These are phyloP conservation scores for Platypus cylindrus DNA, from an alignment of 2,888 invertebrate species.

Conservation along the genomic window DNA sequence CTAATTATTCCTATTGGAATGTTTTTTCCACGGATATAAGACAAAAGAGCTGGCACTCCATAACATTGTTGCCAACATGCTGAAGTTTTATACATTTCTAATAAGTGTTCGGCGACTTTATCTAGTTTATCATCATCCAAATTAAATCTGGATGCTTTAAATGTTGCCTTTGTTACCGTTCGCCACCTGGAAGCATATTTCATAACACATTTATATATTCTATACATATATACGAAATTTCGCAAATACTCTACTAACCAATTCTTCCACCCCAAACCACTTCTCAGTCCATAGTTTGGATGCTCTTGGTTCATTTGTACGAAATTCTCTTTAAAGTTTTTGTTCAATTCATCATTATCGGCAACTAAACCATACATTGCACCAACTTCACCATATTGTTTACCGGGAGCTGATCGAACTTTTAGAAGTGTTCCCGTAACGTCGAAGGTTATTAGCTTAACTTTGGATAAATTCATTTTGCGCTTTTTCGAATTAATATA, in stretches of 20 bases:
- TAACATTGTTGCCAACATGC: slow-evolving; percentile 61
- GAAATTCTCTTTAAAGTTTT: slow-evolving; percentile 53
- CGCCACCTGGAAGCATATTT: slow-evolving; percentile 54
- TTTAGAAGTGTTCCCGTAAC: slow-evolving; percentile 73
- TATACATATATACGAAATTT: not conserved
- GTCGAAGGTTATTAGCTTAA: slow-evolving; percentile 72
- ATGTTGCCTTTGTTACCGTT: slow-evolving; percentile 50
- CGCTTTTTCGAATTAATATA: too few relatives aligned
- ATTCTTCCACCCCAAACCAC: slow-evolving; percentile 56
- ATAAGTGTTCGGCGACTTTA: slow-evolving; percentile 45
- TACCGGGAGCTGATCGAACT: slow-evolving; percentile 55
- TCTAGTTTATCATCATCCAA: slow-evolving; percentile 34
- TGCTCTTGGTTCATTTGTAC: slow-evolving; percentile 49
- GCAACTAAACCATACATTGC: slow-evolving; percentile 53
- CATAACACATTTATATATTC: too few relatives aligned
- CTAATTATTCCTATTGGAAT: slow-evolving; percentile 64
- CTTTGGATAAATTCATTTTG: slow-evolving; percentile 38
- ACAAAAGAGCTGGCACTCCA: slow-evolving; percentile 52
- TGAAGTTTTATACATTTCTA: slow-evolving; percentile 56
- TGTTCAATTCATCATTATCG: slow-evolving; percentile 43
- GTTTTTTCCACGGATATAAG: slow-evolving; percentile 39
- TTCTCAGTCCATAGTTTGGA: slow-evolving; percentile 68
- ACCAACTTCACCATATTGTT: slow-evolving; percentile 44
- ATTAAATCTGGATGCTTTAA: slow-evolving; percentile 39
- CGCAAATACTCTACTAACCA: slow-evolving; percentile 45